Evolutionary conservation across 2,797 vertebrate genomes (phyloP).

Genomic region (Chiroxiphia lanceolata): DNA sequence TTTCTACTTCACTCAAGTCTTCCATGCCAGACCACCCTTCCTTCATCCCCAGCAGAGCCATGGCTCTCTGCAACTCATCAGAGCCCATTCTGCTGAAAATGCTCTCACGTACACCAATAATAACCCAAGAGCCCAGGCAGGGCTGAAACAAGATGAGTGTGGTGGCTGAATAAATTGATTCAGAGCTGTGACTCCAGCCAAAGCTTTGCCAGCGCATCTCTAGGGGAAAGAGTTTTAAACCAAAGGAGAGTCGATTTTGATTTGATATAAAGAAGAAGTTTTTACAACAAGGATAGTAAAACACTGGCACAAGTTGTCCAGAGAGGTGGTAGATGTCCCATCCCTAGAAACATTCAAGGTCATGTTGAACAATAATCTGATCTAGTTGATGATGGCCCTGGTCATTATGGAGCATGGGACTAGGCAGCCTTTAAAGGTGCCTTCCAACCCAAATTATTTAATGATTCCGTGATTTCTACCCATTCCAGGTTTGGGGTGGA

Average conservation of each 20-base stretch:
- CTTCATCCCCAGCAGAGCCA: neutral
- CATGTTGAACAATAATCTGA: neutral
- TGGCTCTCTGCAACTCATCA: neutral
- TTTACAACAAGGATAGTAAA: neutral
- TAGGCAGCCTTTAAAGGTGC: neutral
- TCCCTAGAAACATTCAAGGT: neutral
- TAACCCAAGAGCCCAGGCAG: neutral
- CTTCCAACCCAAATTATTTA: neutral
- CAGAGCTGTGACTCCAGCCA: neutral
- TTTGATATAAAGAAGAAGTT: neutral
- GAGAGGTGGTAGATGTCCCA: no score
- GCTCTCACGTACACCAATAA: neutral
- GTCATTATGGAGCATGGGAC: neutral
- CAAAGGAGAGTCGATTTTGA: neutral
- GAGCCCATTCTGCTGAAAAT: conserved; percentile 6
- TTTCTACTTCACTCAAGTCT: conserved; percentile 13
- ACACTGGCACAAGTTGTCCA: neutral
- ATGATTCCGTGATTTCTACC: fast-evolving
- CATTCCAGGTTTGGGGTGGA: neutral
- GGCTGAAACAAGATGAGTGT: neutral
- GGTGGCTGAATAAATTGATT: neutral
- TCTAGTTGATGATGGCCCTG: neutral
- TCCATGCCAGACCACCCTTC: neutral
- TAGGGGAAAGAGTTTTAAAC: neutral
- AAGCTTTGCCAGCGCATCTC: neutral